Evolutionary conservation across 2,797 vertebrate species (phyloP), one percentile per base, ranked within the genome.

Genomic region (Malurus leucopterus): DNA sequence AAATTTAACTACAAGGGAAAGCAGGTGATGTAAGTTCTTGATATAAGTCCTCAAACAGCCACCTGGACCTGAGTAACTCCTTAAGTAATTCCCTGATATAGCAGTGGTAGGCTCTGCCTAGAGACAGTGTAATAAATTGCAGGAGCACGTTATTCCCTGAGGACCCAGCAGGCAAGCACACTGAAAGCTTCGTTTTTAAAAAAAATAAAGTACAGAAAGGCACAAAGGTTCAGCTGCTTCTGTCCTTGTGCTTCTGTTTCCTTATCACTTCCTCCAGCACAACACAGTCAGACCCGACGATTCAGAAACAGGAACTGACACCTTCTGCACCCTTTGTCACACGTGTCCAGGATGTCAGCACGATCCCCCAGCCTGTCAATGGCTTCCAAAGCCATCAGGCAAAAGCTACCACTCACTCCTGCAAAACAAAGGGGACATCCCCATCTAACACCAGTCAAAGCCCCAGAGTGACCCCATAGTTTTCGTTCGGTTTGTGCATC

Each of bases 71-170:
- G 44, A 92, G 76, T 75, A 91, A 89, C 63, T 95, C 86, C 79
- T 92, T 85, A 93, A 89, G 79, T 92, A 95, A 92, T 91, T 94
- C 76, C 61, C 79, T 88, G 85, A 91, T 90, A 89, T 41, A 90
- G 82, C 64, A 88, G 50, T 3, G 1, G 34, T 86, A 86, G 72
- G 54, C 71, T 93, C 64, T 92, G 87, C 80, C 85, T 91, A 72
- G 86, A 94, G 86, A 95, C 67, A 84, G 67, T 34, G 76, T 78
- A 91, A 90, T 92, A 93, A 93, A 91, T 94, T 94, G 78, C 75
- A 0, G 0, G 76, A 78, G 82, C 73, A 82, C 0, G 0, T 71
- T 91, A 89, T 74, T 91, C 94, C 92, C 89, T 18, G 26, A 84
- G 71, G 92, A 95, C 57, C 17, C 38, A 78, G 53, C 67, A 84